Evolutionary conservation across 2,113 vertebrate genomes (phyloP).

Genomic region (Coregonus clupeaformis): DNA sequence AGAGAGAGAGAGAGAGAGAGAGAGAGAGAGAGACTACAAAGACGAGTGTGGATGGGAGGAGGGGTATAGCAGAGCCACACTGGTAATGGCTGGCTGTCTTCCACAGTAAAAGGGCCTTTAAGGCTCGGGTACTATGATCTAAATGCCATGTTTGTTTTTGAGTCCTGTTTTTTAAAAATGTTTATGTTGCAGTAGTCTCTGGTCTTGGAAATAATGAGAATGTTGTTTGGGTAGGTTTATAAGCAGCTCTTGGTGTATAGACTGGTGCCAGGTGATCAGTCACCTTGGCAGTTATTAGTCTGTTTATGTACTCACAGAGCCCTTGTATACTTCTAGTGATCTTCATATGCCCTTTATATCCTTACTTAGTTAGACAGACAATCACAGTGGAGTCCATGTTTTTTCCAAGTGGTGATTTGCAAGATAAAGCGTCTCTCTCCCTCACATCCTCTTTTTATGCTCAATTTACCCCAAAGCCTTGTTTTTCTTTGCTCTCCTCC

Average conservation of each 20-base stretch:
- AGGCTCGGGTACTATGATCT: neutral
- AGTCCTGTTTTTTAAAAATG: neutral
- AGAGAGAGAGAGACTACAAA: neutral
- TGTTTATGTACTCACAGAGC: neutral
- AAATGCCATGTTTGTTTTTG: neutral
- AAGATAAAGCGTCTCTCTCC: conserved; percentile 26
- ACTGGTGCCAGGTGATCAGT: neutral
- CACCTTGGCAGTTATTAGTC: neutral
- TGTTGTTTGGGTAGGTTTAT: no score
- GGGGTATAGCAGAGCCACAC: neutral
- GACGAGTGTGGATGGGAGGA: neutral
- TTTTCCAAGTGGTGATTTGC: conserved; percentile 29
- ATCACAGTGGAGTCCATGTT: no score
- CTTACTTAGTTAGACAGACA: conserved; percentile 12
- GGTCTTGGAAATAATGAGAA: neutral
- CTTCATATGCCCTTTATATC: neutral
- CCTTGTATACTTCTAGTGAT: neutral
- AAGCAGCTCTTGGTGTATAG: no score
- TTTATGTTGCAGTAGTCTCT: neutral
- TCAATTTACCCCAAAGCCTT: neutral
- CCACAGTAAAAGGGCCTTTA: neutral
- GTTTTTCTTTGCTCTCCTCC: neutral
- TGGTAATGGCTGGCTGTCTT: neutral
- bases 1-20: no score
- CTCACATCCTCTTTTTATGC: conserved; percentile 22